phyloP scores from a whole-genome alignment of 2,113 vertebrate genomes.

The Clarias gariepinus region DNA sequence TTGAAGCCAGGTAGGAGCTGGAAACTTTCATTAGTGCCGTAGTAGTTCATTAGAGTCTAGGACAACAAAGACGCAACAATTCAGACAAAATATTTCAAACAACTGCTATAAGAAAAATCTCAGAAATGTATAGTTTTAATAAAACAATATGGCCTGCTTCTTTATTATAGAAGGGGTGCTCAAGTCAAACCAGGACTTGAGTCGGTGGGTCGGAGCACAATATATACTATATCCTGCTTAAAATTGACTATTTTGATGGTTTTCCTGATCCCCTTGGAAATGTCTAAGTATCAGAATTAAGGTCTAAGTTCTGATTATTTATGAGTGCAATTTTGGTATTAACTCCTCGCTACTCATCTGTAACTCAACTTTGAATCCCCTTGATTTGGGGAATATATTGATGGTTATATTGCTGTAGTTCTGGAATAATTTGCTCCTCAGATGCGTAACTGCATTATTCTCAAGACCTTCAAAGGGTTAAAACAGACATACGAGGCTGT shows the following conservation, averaged over 20 bases:
- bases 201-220: too few species aligned
- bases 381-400: neutral
- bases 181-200: too few species aligned
- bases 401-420: too few species aligned
- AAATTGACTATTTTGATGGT: neutral
- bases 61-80: constrained; percentile 17
- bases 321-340: constrained; percentile 4
- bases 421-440: neutral
- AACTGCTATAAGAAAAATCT: neutral
- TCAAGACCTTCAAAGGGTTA: neutral
- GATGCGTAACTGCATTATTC: neutral
- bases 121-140: too few species aligned
- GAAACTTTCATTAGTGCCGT: constrained; percentile 84
- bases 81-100: neutral
- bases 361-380: neutral
- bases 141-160: neutral
- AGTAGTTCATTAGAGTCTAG: constrained; percentile 91
- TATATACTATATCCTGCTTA: neutral
- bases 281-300: neutral
- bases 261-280: neutral
- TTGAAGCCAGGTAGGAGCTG: constrained; percentile 82
- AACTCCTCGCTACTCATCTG: neutral
- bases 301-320: neutral
- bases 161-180: neutral
- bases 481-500: neutral